Percentiles rank a stretch among this genome's conserved stretches.
phyloP scores from a whole-genome alignment of 1,140 invertebrate genomes.

The Anoplolepis gracilipes region DNA sequence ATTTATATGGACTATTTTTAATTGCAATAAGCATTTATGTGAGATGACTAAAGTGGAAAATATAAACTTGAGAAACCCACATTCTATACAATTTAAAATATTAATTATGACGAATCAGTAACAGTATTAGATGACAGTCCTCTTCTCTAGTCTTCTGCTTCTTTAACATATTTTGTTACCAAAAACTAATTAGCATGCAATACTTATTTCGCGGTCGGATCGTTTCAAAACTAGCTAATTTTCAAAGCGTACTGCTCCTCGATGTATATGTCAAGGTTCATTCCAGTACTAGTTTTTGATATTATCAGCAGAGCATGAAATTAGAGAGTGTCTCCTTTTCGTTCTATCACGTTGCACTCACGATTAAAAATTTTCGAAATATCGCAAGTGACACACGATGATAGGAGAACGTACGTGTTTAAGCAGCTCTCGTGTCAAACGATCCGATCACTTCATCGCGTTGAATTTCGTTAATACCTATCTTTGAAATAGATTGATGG shows the following conservation, averaged over 20 bases:
- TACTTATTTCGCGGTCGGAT: conserved; percentile 32
- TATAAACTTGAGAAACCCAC: not conserved
- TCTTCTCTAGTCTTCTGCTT: not conserved
- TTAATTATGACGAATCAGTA: not conserved
- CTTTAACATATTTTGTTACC: not conserved
- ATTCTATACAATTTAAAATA: not conserved
- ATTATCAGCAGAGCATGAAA: conserved; percentile 40
- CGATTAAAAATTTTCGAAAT: conserved; percentile 23
- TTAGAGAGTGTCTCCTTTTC: conserved; percentile 11
- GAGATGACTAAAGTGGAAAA: not conserved
- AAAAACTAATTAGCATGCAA: conserved; percentile 22
- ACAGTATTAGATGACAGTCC: not conserved
- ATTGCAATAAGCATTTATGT: conserved; percentile 11
- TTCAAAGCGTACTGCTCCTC: conserved; percentile 14
- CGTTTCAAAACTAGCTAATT: conserved; percentile 25
- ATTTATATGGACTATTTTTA: conserved; percentile 14
- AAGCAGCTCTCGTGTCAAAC: not conserved
- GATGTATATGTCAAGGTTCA: conserved; percentile 10
- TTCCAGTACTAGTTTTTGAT: not conserved
- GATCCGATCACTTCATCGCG: not conserved
- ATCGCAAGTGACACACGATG: not conserved
- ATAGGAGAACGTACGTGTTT: not conserved
- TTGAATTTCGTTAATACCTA: conserved; percentile 33
- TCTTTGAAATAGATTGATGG: conserved; percentile 31
- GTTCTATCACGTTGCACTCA: not conserved